Evolutionary conservation across 64 coral and sea anemone genomes (phyloP).

Genomic region (Anthopleura sola): DNA sequence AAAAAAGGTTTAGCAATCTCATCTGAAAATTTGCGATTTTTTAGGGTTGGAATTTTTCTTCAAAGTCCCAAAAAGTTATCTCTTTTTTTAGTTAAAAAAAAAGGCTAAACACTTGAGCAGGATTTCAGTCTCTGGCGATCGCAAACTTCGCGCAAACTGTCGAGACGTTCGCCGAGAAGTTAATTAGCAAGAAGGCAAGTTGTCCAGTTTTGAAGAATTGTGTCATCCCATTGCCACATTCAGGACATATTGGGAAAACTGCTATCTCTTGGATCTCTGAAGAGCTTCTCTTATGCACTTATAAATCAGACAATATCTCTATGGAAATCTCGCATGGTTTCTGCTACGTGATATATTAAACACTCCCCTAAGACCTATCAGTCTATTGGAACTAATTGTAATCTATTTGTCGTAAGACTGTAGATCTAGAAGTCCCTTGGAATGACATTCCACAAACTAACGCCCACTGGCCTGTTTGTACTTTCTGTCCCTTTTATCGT

Average conservation of each 20-base stretch:
- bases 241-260: neutral
- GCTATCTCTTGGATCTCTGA: neutral
- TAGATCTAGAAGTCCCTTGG: neutral
- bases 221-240: neutral
- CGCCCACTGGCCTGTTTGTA: neutral
- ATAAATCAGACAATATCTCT: neutral
- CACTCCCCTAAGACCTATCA: neutral
- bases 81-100: no score
- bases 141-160: neutral
- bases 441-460: slow-evolving; percentile 4
- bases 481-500: neutral
- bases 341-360: slow-evolving; percentile 4
- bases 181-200: slow-evolving; percentile 15
- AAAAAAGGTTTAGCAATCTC: no score
- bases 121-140: neutral
- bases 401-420: neutral
- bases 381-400: neutral
- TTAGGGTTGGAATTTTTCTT: no score
- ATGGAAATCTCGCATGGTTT: neutral
- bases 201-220: neutral
- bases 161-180: slow-evolving; percentile 1
- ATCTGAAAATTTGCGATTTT: no score
- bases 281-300: slow-evolving; percentile 4
- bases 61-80: no score
- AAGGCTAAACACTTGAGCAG: neutral